Percentiles rank a stretch among this genome's conserved stretches.
phyloP scores from a whole-genome alignment of 92 coral and sea anemone species.

The Palythoa grandiflora region DNA sequence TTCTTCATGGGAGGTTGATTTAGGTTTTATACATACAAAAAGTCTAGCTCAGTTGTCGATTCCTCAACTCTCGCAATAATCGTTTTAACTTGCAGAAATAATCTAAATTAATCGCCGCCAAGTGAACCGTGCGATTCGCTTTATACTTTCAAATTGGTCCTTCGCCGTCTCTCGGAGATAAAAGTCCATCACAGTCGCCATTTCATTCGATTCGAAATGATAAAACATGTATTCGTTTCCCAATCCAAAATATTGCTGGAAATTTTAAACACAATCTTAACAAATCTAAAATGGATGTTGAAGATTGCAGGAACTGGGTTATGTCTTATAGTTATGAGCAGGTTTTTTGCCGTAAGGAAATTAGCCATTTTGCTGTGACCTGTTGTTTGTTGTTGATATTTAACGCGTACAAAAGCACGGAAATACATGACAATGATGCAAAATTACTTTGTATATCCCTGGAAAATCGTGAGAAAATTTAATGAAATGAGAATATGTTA shows the following conservation, averaged over 20 bases:
- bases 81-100: background rate
- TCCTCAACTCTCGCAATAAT: background rate
- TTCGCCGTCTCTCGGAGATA: background rate
- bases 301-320: slow-evolving; percentile 36
- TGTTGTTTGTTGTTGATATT: slow-evolving; percentile 32
- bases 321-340: slow-evolving; percentile 3
- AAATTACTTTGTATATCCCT: slow-evolving; percentile 45
- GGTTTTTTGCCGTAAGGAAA: slow-evolving; percentile 47
- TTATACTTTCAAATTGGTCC: background rate
- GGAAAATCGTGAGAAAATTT: slow-evolving; percentile 45
- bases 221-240: background rate
- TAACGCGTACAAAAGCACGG: slow-evolving; percentile 28
- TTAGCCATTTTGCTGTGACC: slow-evolving; percentile 44
- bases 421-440: slow-evolving; percentile 35
- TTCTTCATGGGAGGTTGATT: slow-evolving; percentile 38
- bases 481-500: slow-evolving; percentile 23
- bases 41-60: background rate
- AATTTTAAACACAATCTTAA: slow-evolving; percentile 6
- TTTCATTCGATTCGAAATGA: background rate
- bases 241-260: slow-evolving; percentile 20
- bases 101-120: background rate
- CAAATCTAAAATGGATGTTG: slow-evolving; percentile 32
- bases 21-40: background rate
- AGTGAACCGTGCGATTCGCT: background rate
- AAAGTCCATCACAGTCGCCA: background rate